Evolutionary conservation across 2,113 vertebrate species (phyloP).

Genomic region (Hemiprocne comata): DNA sequence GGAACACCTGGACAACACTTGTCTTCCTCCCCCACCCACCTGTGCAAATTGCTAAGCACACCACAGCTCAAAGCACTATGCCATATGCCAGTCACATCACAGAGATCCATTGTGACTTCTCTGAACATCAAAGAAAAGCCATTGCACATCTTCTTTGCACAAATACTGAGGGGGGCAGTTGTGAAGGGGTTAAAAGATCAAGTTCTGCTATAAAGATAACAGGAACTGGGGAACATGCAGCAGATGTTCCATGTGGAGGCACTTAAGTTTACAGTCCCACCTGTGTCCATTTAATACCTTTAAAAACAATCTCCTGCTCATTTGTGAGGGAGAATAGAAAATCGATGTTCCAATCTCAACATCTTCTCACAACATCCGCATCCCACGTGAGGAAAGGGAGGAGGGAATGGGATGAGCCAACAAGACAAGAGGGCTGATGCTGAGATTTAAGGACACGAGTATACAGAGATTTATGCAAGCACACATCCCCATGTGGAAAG

Average conservation of each 20-base stretch:
- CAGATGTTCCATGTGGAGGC: conserved; percentile 72
- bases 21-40: conserved; percentile 55
- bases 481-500: background rate
- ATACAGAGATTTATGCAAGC: background rate
- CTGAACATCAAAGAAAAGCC: conserved; percentile 35
- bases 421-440: background rate
- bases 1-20: conserved; percentile 61
- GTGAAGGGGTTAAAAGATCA: conserved; percentile 67
- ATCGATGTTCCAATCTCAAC: background rate
- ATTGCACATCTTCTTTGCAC: background rate
- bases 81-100: conserved; percentile 45
- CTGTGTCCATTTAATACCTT: conserved; percentile 68
- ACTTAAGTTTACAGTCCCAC: conserved; percentile 72
- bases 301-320: conserved; percentile 62
- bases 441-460: background rate
- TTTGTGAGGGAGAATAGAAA: conserved; percentile 37
- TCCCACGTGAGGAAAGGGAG: background rate
- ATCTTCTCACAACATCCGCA: background rate
- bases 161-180: background rate
- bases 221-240: conserved; percentile 53
- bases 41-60: conserved; percentile 35
- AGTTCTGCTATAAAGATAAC: conserved; percentile 70
- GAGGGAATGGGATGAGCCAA: background rate
- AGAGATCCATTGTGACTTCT: conserved; percentile 56
- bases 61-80: background rate